phyloP scores from a whole-genome alignment of 2,888 invertebrate genomes.

The Macrosiphum euphorbiae region DNA sequence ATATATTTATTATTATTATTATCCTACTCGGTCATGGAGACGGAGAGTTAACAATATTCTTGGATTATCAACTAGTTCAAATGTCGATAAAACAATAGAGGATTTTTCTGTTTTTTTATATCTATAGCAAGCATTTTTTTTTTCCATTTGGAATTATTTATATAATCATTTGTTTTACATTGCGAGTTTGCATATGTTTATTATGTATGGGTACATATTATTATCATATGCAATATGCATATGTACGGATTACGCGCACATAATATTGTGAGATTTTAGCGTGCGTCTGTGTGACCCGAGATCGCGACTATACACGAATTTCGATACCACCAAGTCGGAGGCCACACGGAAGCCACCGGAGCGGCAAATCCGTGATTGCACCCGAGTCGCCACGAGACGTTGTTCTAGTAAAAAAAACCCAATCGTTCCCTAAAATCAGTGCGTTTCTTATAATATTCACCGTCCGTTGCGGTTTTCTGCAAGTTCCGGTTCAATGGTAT shows the following conservation, averaged over 20 bases:
- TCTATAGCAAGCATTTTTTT: not conserved
- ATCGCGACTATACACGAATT: constrained; percentile 25
- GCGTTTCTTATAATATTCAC: not conserved
- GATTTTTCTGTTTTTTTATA: not conserved
- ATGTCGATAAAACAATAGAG: constrained; percentile 18
- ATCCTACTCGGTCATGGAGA: too few species aligned
- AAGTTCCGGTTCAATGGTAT: not conserved
- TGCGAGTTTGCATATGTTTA: not conserved
- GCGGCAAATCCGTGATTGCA: constrained; percentile 47
- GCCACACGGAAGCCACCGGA: constrained; percentile 22
- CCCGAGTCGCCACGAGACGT: constrained; percentile 8
- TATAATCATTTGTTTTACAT: constrained; percentile 10
- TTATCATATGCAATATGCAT: not conserved
- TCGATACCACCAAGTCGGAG: constrained; percentile 16
- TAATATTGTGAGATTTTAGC: constrained; percentile 13
- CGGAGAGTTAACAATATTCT: not conserved
- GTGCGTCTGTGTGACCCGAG: constrained; percentile 24
- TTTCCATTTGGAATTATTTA: not conserved
- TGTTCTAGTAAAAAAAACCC: not conserved
- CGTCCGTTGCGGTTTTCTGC: not conserved
- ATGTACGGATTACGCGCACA: not conserved
- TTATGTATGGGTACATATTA: not conserved
- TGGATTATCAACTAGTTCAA: constrained; percentile 5
- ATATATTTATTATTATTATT: not conserved
- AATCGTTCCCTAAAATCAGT: constrained; percentile 31